Base-by-base conservation (phyloP, 2,797 vertebrate genomes). In the Huso huso region DNA sequence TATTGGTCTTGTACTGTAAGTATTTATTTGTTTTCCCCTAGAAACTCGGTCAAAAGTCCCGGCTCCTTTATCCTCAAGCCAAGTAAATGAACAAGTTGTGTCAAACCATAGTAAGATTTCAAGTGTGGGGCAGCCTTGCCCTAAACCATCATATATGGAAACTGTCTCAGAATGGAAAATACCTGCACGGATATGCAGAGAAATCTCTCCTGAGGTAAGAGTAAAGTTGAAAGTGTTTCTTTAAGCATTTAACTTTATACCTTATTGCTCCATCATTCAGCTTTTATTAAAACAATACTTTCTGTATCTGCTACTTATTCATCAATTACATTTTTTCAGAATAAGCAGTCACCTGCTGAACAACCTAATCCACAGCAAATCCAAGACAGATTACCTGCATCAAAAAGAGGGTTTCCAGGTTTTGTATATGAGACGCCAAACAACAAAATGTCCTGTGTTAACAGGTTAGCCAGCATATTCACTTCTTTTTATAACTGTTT, bases 351-450 rank as follows among this genome's bases (percentile, higher is more conserved):
- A 1, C 80, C 83, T 65, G 71, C 86, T 66, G 87, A 91, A 50
- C 70, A 85, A 69, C 78, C 82, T 37, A 64, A 69, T 70, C 71
- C 82, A 71, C 74, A 37, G 37, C 37, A 0, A 15, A 74, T 83
- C 66, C 73, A 70, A 78, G 82, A 87, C 77, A 80, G 72, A 12
- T 74, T 89, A 10, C 78, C 81, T 49, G 82, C 88, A 72, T 74
- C 83, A 18, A 61, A 81, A 71, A 90, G 78, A 78, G 75, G 66
- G 50, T 85, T 87, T 71, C 78, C 76, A 18, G 80, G 74, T 6
- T 57, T 75, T 1, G 12, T 85, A 70, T 94, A 79, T 72, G 84
- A 89, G 79, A 95, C 94, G 0, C 94, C 94, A 8, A 86, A 89
- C 68, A 80, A 72, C 77, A 86, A 75, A 72, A 73, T 80, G 1